Conservation (phyloP, 2,888 invertebrate species). For the Cheilosia vernalis region DNA sequence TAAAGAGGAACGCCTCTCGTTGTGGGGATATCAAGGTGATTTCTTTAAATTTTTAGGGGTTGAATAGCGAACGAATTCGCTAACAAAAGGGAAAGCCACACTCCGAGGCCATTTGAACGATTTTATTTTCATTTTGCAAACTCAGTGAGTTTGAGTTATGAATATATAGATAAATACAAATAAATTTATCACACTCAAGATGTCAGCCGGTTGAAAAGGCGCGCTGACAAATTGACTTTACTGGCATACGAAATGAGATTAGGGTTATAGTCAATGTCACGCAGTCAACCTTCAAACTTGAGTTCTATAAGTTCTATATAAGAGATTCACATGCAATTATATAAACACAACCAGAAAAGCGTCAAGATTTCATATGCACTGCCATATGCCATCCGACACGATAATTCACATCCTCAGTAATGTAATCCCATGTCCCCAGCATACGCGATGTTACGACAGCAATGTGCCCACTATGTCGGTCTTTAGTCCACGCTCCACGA, state of each 20-base stretch:
- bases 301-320: no score
- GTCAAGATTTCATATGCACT: neutral
- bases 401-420: slow-evolving; percentile 11
- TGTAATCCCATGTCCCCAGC: slow-evolving; percentile 45
- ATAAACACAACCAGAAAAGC: neutral
- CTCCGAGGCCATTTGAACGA: slow-evolving; percentile 7
- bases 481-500: slow-evolving; percentile 13
- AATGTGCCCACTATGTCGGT: neutral
- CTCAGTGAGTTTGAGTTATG: neutral
- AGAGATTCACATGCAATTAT: no score
- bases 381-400: neutral
- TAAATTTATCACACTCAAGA: slow-evolving; percentile 26
- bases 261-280: neutral
- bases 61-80: slow-evolving; percentile 17
- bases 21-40: slow-evolving; percentile 52
- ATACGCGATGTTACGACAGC: slow-evolving; percentile 22
- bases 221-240: slow-evolving; percentile 18
- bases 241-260: neutral
- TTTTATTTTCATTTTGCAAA: slow-evolving; percentile 1
- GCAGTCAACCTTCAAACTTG: no score
- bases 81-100: slow-evolving; percentile 7
- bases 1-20: slow-evolving; percentile 32
- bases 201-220: slow-evolving; percentile 5
- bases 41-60: slow-evolving; percentile 1
- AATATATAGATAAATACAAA: slow-evolving; percentile 3